Percentiles rank a stretch among this genome's conserved stretches.
These are phyloP conservation scores for Orthosia cruda DNA, from an alignment of 2,888 invertebrate species.

Conservation along the genomic window DNA sequence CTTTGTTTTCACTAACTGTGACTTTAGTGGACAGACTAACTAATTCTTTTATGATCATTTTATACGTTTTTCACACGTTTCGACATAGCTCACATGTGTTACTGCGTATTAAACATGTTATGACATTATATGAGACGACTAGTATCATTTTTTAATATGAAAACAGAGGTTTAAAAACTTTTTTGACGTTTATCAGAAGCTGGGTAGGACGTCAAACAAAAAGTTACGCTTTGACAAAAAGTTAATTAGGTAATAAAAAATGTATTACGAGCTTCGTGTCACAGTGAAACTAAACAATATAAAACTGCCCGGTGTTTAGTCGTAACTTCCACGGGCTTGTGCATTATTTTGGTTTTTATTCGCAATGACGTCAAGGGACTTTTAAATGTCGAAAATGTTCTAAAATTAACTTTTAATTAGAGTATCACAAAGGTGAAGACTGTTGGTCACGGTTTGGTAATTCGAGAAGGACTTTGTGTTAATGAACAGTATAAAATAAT, in stretches of 20 bases:
- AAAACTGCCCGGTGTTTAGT: slow-evolving; percentile 76
- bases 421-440: slow-evolving; percentile 33
- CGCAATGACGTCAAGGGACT: slow-evolving; percentile 64
- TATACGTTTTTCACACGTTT: slow-evolving; percentile 88
- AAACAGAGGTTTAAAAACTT: slow-evolving; percentile 72
- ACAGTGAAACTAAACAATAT: slow-evolving; percentile 86
- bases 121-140: slow-evolving; percentile 85
- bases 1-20: slow-evolving; percentile 80
- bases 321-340: slow-evolving; percentile 73
- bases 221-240: slow-evolving; percentile 89
- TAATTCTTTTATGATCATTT: slow-evolving; percentile 83
- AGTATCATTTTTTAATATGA: slow-evolving; percentile 86
- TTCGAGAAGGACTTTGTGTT: slow-evolving; percentile 22
- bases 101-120: slow-evolving; percentile 82
- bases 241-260: slow-evolving; percentile 86
- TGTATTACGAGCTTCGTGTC: slow-evolving; percentile 85
- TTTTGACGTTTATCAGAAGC: slow-evolving; percentile 75
- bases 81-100: slow-evolving; percentile 70
- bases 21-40: slow-evolving; percentile 86
- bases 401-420: slow-evolving; percentile 57
- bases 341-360: slow-evolving; percentile 71
- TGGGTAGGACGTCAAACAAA: slow-evolving; percentile 76
- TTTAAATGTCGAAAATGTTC: slow-evolving; percentile 50
- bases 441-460: slow-evolving; percentile 34
- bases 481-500: neutral